These are phyloP conservation scores for Anoncus sp. DNA, from an alignment of 2,888 invertebrate species.

Conservation along the genomic window DNA sequence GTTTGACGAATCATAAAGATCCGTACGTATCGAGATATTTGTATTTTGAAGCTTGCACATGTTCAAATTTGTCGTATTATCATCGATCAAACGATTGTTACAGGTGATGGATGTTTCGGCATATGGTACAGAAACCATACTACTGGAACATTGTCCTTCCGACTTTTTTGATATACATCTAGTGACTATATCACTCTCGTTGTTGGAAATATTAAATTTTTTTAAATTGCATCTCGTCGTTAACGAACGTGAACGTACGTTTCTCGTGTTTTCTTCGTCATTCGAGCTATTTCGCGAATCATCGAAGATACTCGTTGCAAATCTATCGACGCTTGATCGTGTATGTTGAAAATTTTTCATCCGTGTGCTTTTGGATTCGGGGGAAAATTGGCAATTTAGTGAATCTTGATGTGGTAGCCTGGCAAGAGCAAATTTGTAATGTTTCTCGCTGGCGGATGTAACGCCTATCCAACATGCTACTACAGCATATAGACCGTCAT, in stretches of 20 bases:
- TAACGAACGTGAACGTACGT: not conserved
- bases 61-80: conserved; percentile 39
- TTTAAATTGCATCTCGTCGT: conserved; percentile 16
- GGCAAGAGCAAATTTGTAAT: conserved; percentile 76
- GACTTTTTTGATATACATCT: conserved; percentile 72
- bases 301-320: not conserved
- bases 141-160: conserved; percentile 45
- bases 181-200: conserved; percentile 70
- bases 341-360: not conserved
- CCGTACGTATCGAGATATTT: conserved; percentile 80
- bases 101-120: conserved; percentile 37
- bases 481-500: conserved; percentile 79
- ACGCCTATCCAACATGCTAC: conserved; percentile 76
- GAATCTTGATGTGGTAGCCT: conserved; percentile 74
- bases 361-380: not conserved
- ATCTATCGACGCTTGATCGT: not conserved
- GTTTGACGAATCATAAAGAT: conserved; percentile 78
- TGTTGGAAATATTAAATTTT: conserved; percentile 34
- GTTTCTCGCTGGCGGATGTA: conserved; percentile 66
- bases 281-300: not conserved
- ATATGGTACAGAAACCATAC: conserved; percentile 30
- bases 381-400: conserved; percentile 67
- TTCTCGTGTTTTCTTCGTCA: conserved; percentile 1
- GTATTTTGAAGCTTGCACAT: conserved; percentile 74
- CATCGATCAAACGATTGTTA: conserved; percentile 26